Evolutionary conservation across 2,113 vertebrate genomes (phyloP).

Genomic region (Hipposideros armiger): DNA sequence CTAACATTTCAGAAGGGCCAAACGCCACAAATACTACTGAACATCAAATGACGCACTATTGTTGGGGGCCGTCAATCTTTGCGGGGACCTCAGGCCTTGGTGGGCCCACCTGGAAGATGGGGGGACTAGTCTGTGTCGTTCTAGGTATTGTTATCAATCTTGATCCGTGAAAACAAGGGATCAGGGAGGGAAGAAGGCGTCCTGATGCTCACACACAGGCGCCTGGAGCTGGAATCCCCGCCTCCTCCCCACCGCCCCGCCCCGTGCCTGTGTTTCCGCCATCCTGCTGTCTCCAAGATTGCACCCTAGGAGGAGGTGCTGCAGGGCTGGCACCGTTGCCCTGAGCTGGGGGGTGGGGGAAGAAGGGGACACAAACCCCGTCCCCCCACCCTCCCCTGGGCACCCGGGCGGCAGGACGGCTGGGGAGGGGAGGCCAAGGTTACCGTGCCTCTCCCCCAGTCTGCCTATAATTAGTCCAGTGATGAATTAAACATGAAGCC

Average conservation of each 20-base stretch:
- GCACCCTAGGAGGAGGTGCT: background rate
- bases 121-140: too few species aligned
- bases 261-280: background rate
- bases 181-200: background rate
- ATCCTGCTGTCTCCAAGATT: background rate
- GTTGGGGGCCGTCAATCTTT: too few species aligned
- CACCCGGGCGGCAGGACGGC: background rate
- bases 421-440: background rate
- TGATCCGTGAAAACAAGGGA: rapidly evolving
- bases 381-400: background rate
- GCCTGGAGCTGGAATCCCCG: background rate
- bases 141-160: background rate
- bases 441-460: background rate
- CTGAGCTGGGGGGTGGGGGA: background rate
- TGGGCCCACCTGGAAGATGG: background rate
- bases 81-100: background rate
- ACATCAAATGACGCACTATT: rapidly evolving
- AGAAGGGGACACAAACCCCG: background rate
- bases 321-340: background rate
- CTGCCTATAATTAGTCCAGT: slow-evolving; percentile 83
- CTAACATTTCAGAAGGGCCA: too few species aligned
- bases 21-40: rapidly evolving
- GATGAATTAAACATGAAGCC: slow-evolving; percentile 85
- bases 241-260: background rate
- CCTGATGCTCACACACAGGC: rapidly evolving